Percentiles rank a stretch among this genome's conserved stretches.
phyloP scores from a whole-genome alignment of 2,888 invertebrate species.

The Gortyna flavago region DNA sequence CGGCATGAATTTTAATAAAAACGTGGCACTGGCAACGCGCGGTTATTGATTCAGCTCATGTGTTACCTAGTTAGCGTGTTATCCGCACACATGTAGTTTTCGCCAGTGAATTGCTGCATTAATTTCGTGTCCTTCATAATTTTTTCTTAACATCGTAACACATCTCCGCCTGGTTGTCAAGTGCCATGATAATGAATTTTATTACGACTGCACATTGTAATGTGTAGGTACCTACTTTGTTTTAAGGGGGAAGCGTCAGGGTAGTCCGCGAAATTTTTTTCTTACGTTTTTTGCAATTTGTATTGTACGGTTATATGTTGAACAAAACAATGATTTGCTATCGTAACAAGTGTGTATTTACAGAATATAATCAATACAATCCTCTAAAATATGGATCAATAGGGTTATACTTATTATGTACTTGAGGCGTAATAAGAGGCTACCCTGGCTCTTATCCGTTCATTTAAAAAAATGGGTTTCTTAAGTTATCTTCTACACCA shows the following conservation, averaged over 20 bases:
- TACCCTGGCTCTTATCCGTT: no score
- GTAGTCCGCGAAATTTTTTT: no score
- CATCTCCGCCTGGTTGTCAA: no score
- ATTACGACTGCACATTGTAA: background rate
- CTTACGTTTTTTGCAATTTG: background rate
- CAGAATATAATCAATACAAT: no score
- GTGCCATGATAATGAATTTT: background rate
- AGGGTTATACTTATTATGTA: no score
- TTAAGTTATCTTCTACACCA: background rate
- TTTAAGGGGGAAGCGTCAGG: no score
- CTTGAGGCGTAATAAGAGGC: no score
- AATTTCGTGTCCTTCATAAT: background rate
- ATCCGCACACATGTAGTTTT: slow-evolving; percentile 15
- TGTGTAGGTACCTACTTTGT: background rate
- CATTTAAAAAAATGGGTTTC: background rate
- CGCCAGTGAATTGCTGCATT: background rate
- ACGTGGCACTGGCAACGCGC: slow-evolving; percentile 21
- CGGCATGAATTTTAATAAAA: slow-evolving; percentile 64
- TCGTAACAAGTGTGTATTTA: no score
- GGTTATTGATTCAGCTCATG: slow-evolving; percentile 50
- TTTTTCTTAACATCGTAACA: background rate
- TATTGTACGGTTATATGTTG: no score
- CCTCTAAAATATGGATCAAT: no score
- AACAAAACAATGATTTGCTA: no score
- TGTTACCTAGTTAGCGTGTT: slow-evolving; percentile 25